These are phyloP conservation scores for Nyctibius bracteatus DNA, from an alignment of 2,113 vertebrate species.

Conservation along the genomic window DNA sequence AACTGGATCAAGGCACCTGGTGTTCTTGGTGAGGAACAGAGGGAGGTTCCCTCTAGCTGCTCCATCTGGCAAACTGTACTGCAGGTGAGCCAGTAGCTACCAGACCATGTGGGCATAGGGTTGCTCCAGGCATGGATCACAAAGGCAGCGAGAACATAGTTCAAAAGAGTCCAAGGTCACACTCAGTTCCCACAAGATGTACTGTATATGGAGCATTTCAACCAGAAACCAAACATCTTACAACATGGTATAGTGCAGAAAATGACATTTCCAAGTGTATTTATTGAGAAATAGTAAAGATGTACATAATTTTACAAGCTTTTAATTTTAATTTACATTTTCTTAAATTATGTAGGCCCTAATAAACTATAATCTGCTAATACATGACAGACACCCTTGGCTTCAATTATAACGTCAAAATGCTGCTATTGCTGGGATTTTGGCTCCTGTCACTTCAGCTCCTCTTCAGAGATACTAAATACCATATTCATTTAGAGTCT, in stretches of 20 bases:
- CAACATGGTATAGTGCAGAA: constrained; percentile 62
- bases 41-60: background rate
- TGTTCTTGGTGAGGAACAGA: background rate
- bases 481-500: constrained; percentile 52
- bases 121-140: background rate
- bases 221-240: constrained; percentile 32
- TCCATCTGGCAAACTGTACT: background rate
- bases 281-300: constrained; percentile 84
- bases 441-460: constrained; percentile 66
- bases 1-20: background rate
- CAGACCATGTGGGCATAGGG: background rate
- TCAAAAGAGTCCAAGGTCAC: background rate
- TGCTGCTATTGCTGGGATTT: constrained; percentile 62
- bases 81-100: background rate
- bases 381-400: constrained; percentile 72
- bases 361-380: constrained; percentile 72
- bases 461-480: constrained; percentile 63
- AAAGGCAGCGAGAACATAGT: accelerated
- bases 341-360: constrained; percentile 78
- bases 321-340: constrained; percentile 82
- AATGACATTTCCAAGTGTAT: constrained; percentile 76
- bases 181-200: background rate
- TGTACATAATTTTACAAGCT: constrained; percentile 83
- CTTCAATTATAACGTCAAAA: constrained; percentile 59
- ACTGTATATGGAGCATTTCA: background rate